Conservation (phyloP, 2,797 vertebrate genomes). For the Neomorphus geoffroyi region DNA sequence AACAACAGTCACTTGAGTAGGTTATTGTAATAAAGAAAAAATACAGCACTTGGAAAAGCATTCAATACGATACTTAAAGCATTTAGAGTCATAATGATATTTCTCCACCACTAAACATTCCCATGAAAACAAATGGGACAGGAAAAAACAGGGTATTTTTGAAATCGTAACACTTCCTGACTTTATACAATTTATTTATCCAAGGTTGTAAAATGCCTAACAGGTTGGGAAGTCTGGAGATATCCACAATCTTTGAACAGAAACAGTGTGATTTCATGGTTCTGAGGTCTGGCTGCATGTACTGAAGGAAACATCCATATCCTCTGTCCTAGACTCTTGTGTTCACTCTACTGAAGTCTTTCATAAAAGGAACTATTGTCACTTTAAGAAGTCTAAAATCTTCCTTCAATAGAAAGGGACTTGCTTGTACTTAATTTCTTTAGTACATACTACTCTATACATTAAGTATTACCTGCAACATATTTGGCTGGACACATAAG, state of each 20-base stretch:
- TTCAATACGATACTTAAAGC: not conserved
- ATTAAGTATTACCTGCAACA: not conserved
- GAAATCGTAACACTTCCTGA: not conserved
- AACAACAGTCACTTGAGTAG: not conserved
- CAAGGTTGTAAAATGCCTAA: not conserved
- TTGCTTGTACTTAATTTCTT: not conserved
- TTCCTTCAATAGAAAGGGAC: not conserved
- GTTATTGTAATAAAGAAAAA: not conserved
- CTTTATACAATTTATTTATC: slow-evolving; percentile 8
- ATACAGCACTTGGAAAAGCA: not conserved
- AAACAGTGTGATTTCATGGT: not conserved
- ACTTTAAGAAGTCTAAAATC: not conserved
- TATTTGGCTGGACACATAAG: not conserved
- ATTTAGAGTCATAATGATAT: not conserved
- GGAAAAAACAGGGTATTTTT: not conserved
- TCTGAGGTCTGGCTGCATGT: not conserved
- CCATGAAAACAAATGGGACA: not conserved
- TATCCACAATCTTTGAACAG: not conserved
- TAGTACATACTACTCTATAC: not conserved
- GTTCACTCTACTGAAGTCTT: not conserved
- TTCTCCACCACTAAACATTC: not conserved
- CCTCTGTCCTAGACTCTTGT: not conserved
- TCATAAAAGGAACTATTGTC: not conserved
- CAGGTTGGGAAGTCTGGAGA: slow-evolving; percentile 11
- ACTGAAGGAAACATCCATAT: not conserved